A percentile compares a stretch with the other conserved stretches of the same genome.
phyloP scores from a whole-genome alignment of 2,888 invertebrate species.

The Coleophora flavipennella region DNA sequence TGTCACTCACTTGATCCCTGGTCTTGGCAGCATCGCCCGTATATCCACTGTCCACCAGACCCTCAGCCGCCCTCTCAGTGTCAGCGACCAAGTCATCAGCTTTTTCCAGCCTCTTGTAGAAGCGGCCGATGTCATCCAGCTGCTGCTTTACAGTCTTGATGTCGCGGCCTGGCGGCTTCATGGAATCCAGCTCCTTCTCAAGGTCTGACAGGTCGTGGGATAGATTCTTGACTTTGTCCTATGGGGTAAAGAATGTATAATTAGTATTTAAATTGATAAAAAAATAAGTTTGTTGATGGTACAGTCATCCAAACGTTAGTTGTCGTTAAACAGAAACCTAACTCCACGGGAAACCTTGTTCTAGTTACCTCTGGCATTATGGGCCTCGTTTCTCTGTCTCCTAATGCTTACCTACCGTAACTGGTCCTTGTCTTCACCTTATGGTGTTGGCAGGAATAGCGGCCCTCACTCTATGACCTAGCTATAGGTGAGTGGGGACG shows the following conservation, averaged over 20 bases:
- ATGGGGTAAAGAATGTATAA: conserved; percentile 2
- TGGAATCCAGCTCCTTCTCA: conserved; percentile 86
- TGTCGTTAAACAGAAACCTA: too few species aligned
- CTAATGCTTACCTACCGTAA: conserved; percentile 83
- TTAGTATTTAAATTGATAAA: too few species aligned
- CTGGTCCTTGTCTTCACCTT: too few species aligned
- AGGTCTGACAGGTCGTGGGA: conserved; percentile 83
- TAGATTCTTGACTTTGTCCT: conserved; percentile 86
- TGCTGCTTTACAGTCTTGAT: conserved; percentile 87
- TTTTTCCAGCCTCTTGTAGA: conserved; percentile 78
- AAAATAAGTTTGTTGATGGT: too few species aligned
- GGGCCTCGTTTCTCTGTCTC: conserved; percentile 82
- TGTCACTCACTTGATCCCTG: conserved; percentile 84
- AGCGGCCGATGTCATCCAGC: conserved; percentile 81
- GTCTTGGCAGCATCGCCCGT: conserved; percentile 87
- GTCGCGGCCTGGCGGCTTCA: conserved; percentile 91
- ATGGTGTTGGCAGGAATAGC: too few species aligned
- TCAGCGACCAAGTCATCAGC: conserved; percentile 78
- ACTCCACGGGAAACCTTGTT: conserved; percentile 89
- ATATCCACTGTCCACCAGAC: conserved; percentile 87
- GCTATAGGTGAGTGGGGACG: too few species aligned
- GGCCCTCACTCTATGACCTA: too few species aligned
- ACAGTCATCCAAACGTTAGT: too few species aligned
- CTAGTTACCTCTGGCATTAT: conserved; percentile 84
- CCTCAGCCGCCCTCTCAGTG: conserved; percentile 81